Base-by-base conservation (phyloP, 2,113 vertebrate species). In the Cyrtonyx montezumae region DNA sequence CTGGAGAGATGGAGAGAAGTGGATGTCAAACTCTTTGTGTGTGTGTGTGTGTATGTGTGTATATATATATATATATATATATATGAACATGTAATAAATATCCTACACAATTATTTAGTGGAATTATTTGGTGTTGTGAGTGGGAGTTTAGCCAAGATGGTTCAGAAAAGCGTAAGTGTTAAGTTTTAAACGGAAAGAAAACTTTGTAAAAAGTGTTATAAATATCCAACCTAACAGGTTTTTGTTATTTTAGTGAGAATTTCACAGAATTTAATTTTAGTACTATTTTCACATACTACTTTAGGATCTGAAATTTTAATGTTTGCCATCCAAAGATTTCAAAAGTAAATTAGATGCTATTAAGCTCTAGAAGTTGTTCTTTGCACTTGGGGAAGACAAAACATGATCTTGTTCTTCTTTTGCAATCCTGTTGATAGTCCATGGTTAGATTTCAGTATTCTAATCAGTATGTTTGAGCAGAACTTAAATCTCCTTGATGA, bases 1-100 rank as follows among this genome's bases (percentile, higher is more conserved):
- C 97, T 97, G 90, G 92, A 96, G 91, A 97, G 97, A 95, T 97
- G 90, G 92, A 96, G 91, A 97, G 97, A 96, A 97, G 87, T 93
- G 87, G 77, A 97, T 98, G 94, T 97, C 91, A 96, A 95, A 93
- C 94, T 97, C 88, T 20, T 76, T 77, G 17, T 43, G 19, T 55
- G 18, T 32, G 32, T 55, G 30, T 51, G 32, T 43, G 16, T 43
- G 43, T 40, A 12, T 40, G 12, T 40, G 6, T 48, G 2, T 48
- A 6, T 48, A 22, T 48, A 22, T 71, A 26, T n/a, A 49, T 49
- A 13, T 13, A 51, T 12, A 53, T 12, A 51, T 3, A 55, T 11
- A 69, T 25, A 30, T 26, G 28, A 55, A 55, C 5, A 16, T 4
- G 5, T 3, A 34, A 13, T 51, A 91, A 21, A 87, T 87, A 22